Evolutionary conservation across 2,888 invertebrate genomes (phyloP).

Genomic region (Phrixothrix hirtus): DNA sequence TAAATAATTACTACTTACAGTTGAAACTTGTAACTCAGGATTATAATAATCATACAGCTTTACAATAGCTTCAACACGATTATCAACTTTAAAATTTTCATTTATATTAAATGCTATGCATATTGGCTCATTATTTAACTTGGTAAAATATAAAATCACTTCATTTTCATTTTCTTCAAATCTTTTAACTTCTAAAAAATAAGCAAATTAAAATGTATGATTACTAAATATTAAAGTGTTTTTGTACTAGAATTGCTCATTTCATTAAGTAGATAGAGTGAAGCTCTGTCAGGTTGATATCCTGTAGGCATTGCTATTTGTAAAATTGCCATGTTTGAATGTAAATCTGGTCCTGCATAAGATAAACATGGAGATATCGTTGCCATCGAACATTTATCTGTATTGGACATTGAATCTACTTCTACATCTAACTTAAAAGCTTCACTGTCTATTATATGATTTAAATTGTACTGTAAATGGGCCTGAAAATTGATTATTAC

Average conservation of each 20-base stretch:
- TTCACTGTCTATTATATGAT: conserved; percentile 56
- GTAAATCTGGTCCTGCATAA: conserved; percentile 53
- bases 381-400: conserved; percentile 57
- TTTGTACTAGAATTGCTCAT: conserved; percentile 20
- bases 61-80: conserved; percentile 60
- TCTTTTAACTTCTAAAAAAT: conserved; percentile 57
- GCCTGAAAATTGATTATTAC: conserved; percentile 49
- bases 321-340: conserved; percentile 65
- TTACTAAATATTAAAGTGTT: background rate
- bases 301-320: conserved; percentile 68
- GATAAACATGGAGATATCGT: conserved; percentile 52
- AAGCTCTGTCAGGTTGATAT: conserved; percentile 63
- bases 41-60: conserved; percentile 69
- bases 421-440: conserved; percentile 59
- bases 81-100: conserved; percentile 56
- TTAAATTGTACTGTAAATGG: conserved; percentile 59
- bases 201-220: background rate
- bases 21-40: conserved; percentile 57
- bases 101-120: conserved; percentile 59
- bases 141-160: conserved; percentile 60
- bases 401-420: conserved; percentile 53
- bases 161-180: conserved; percentile 59
- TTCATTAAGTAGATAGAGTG: conserved; percentile 58
- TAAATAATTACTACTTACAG: conserved; percentile 51
- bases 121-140: conserved; percentile 55